Evolutionary conservation across 1,140 invertebrate species (phyloP).

Genomic region (Penaeus japonicus): DNA sequence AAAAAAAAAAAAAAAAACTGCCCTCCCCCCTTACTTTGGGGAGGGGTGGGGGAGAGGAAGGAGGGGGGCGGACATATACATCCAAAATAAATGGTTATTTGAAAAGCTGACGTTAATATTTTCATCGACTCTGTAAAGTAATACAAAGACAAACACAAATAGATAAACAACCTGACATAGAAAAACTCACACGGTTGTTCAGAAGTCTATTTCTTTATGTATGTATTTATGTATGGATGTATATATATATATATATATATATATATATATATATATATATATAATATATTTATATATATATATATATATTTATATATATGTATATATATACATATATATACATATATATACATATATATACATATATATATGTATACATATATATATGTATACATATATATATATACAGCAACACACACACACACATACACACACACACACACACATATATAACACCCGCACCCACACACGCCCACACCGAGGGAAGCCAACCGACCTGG

Average conservation of each 20-base stretch:
- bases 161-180: too few species aligned
- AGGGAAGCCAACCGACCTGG: conserved; percentile 72
- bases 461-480: too few species aligned
- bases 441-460: too few species aligned
- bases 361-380: too few species aligned
- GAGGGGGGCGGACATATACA: not conserved
- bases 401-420: not conserved
- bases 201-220: not conserved
- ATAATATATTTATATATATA: not conserved
- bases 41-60: not conserved
- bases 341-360: not conserved
- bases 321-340: not conserved
- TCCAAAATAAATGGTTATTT: not conserved
- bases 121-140: not conserved
- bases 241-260: conserved; percentile 37
- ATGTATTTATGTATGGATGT: too few species aligned
- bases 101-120: too few species aligned
- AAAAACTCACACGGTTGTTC: not conserved
- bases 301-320: too few species aligned
- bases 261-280: conserved; percentile 27
- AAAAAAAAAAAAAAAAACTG: too few species aligned
- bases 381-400: not conserved
- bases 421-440: too few species aligned
- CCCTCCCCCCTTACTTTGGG: not conserved
- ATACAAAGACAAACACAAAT: too few species aligned